Percentiles rank a stretch among this genome's conserved stretches.
Conservation (phyloP, 2,888 invertebrate species). For the Dioctria linearis region DNA sequence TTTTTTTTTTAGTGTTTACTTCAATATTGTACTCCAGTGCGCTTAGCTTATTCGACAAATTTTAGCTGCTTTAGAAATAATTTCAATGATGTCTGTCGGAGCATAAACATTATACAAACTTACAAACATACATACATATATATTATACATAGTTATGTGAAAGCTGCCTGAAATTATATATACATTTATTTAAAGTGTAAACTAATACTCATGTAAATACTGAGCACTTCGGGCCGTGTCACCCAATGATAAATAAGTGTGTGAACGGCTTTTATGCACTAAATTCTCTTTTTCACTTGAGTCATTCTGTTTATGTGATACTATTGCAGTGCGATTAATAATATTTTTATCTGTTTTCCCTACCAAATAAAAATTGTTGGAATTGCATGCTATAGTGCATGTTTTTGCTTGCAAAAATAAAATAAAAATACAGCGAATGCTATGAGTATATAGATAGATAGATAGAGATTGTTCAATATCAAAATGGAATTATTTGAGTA, state of each 20-base stretch:
- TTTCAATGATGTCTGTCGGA: slow-evolving; percentile 14
- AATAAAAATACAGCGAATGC: not conserved
- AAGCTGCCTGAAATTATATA: not conserved
- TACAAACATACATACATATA: too few relatives aligned
- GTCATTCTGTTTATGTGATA: not conserved
- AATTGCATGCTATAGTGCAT: slow-evolving; percentile 27
- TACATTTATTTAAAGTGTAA: not conserved
- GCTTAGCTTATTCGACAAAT: slow-evolving; percentile 32
- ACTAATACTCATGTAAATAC: slow-evolving; percentile 15
- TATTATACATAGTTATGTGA: not conserved
- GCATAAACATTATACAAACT: not conserved
- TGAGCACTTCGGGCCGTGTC: slow-evolving; percentile 4
- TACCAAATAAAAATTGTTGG: not conserved
- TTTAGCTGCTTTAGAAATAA: slow-evolving; percentile 33
- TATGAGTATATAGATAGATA: not conserved
- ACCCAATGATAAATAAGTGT: not conserved
- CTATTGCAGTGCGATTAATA: not conserved
- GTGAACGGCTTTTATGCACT: slow-evolving; percentile 13
- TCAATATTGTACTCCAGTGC: slow-evolving; percentile 28
- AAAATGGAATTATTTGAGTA: too few relatives aligned
- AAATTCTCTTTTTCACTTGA: slow-evolving; percentile 4
- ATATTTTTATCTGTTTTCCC: not conserved
- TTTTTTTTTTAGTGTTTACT: not conserved
- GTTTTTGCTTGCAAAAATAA: slow-evolving; percentile 22
- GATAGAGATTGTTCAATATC: too few relatives aligned